Evolutionary conservation across 2,113 vertebrate species (phyloP).

Genomic region (Cottus gobio): DNA sequence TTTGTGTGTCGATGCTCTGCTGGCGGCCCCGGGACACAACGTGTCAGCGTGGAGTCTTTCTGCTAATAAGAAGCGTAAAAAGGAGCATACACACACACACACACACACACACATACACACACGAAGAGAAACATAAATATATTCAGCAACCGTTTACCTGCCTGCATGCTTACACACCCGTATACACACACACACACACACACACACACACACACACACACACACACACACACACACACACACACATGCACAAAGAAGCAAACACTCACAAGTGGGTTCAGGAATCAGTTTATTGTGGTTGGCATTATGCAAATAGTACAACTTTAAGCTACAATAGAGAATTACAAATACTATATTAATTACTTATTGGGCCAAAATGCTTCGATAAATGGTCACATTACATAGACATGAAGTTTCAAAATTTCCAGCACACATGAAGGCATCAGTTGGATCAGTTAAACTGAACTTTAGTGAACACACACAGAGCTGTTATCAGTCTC

Average conservation of each 20-base stretch:
- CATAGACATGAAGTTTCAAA: not conserved
- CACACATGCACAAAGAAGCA: not conserved
- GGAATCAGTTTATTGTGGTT: not conserved
- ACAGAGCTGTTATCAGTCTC: slow-evolving; percentile 47
- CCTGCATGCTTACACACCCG: not conserved
- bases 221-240: no score
- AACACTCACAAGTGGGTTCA: not conserved
- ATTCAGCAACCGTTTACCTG: slow-evolving; percentile 11
- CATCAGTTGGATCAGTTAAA: slow-evolving; percentile 69
- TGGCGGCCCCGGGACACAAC: slow-evolving; percentile 14
- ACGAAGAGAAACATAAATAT: not conserved
- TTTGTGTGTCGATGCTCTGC: slow-evolving; percentile 3
- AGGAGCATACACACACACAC: slow-evolving; percentile 17
- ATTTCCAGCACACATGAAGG: not conserved
- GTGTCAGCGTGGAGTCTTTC: slow-evolving; percentile 16
- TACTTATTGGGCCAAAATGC: not conserved
- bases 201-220: no score
- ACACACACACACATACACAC: slow-evolving; percentile 5
- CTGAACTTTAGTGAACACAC: slow-evolving; percentile 66
- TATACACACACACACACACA: not conserved
- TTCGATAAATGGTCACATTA: not conserved
- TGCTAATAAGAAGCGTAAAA: slow-evolving; percentile 6
- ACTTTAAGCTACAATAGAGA: not conserved
- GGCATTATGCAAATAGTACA: not conserved
- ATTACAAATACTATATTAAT: not conserved